phyloP scores from a whole-genome alignment of 2,888 invertebrate species.

The Laspeyria flexula region DNA sequence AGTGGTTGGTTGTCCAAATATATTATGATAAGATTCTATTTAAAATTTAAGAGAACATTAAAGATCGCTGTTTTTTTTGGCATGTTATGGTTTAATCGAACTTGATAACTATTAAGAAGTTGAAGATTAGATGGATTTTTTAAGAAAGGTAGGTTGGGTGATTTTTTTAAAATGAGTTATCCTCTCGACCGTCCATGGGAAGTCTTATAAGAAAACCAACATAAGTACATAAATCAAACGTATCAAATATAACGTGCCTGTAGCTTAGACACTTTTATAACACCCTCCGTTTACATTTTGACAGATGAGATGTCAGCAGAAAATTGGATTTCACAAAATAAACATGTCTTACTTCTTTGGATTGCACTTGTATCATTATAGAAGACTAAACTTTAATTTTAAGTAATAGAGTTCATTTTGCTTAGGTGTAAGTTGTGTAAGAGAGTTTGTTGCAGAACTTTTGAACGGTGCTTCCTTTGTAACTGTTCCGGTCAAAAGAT shows the following conservation, averaged over 20 bases:
- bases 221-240: slow-evolving; percentile 25
- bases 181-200: too few relatives aligned
- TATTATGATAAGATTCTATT: too few relatives aligned
- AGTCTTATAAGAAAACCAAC: too few relatives aligned
- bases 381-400: slow-evolving; percentile 38
- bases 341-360: slow-evolving; percentile 71
- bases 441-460: slow-evolving; percentile 23
- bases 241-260: slow-evolving; percentile 35
- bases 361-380: slow-evolving; percentile 26
- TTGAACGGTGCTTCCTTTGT: slow-evolving; percentile 40
- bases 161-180: too few relatives aligned
- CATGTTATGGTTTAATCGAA: too few relatives aligned
- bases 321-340: slow-evolving; percentile 85
- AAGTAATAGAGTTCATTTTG: slow-evolving; percentile 29
- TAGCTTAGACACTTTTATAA: slow-evolving; percentile 61
- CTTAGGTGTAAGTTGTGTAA: not conserved
- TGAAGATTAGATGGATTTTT: too few relatives aligned
- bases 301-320: slow-evolving; percentile 82
- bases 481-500: slow-evolving; percentile 56
- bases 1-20: too few relatives aligned
- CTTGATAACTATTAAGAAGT: too few relatives aligned
- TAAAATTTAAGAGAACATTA: too few relatives aligned
- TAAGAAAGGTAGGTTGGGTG: too few relatives aligned
- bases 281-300: slow-evolving; percentile 70
- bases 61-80: too few relatives aligned